These are phyloP conservation scores for Cichladusa arquata DNA, from an alignment of 2,113 vertebrate genomes.

Conservation along the genomic window DNA sequence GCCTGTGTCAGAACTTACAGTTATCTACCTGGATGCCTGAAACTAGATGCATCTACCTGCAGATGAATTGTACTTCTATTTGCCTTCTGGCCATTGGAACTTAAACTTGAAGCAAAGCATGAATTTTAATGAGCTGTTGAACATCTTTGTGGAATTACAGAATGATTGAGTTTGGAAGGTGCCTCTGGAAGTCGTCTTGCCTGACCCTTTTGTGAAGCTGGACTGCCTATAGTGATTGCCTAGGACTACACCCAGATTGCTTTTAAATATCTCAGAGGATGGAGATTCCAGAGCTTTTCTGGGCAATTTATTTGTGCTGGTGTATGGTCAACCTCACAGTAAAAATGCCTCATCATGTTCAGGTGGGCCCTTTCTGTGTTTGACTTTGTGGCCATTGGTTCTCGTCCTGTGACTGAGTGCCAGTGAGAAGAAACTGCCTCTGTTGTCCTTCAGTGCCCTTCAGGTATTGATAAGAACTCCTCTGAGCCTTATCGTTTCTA, in stretches of 20 bases:
- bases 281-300: neutral
- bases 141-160: neutral
- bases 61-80: neutral
- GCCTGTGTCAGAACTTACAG: neutral
- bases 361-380: neutral
- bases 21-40: neutral
- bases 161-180: neutral
- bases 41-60: neutral
- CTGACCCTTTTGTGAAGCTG: neutral
- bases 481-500: neutral
- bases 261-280: neutral
- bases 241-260: neutral
- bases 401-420: neutral
- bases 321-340: neutral
- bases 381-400: neutral
- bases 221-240: neutral
- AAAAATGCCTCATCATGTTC: neutral
- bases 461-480: neutral
- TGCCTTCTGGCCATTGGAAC: neutral
- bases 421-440: neutral
- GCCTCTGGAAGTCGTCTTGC: neutral
- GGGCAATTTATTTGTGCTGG: neutral
- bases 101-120: neutral
- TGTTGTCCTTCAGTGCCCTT: neutral
- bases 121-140: neutral